Base-by-base conservation (phyloP, 2,888 invertebrate genomes). In the Drosophila algonquin region DNA sequence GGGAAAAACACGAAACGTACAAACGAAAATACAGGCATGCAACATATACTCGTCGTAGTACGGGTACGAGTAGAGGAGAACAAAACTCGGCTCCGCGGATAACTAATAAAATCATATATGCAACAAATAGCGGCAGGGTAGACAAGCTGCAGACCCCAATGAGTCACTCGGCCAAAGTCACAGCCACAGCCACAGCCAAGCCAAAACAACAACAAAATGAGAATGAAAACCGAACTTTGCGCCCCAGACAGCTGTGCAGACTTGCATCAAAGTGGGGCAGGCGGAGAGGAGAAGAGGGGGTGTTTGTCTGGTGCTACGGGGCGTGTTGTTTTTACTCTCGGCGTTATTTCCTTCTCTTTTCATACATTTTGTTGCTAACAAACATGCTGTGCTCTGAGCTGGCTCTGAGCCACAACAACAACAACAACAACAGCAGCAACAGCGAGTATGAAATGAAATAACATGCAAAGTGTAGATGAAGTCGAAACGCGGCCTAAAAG, bases 101-200 rank as follows among this genome's bases (percentile, higher is more conserved):
- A 68, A 80, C 89, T 88, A 90, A 90, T 90, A 90, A 90, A 90
- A 90, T 90, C 89, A 90, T 90, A 89, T 89, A 77, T 81, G 79
- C 81, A 77, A 75, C 75, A 76, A 78, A 80, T 78, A 75, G 77
- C 48, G 80, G 73, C 79, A 81, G 80, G 80, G 73, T 78, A 81
- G 80, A 77, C 80, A 79, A 76, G 63, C 78, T 63, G 61, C 63
- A 73, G 79, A 84, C 78, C 76, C 73, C 75, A 87, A 87, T 84
- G 84, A 84, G 84, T 84, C 84, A 84, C 65, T n/a, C 14, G 7
- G 7, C 14, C 40, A 12, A 14, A 51, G 50, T 21, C 21, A 21
- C 21, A 24, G 24, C 4, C 4, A 24, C 24, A 24, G 24, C 24
- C 4, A 24, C 21, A 24, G 24, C 4, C 24, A 24, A 24, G 0